Conservation (phyloP, 2,888 invertebrate genomes). For the Panopea generosa region DNA sequence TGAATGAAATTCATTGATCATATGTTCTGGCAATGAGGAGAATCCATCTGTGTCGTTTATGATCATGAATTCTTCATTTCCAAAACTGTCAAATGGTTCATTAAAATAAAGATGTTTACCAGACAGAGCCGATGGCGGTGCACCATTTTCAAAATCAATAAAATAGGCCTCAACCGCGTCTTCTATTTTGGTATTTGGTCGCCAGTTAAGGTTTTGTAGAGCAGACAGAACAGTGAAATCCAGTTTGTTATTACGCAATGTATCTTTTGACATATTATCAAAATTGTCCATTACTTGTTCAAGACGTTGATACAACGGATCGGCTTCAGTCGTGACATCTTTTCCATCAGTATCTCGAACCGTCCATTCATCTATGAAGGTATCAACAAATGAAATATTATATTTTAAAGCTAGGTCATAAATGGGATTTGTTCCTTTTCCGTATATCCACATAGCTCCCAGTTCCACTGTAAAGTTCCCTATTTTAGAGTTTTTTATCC, state of each 20-base stretch:
- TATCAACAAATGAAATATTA: slow-evolving; percentile 15
- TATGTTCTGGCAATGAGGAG: slow-evolving; percentile 14
- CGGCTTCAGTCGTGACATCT: slow-evolving; percentile 33
- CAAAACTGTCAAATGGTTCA: slow-evolving; percentile 29
- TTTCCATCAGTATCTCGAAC: slow-evolving; percentile 37
- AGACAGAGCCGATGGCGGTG: slow-evolving; percentile 20
- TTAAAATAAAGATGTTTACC: slow-evolving; percentile 24
- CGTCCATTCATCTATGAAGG: no score
- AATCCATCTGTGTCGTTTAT: no score
- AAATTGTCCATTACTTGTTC: slow-evolving; percentile 8
- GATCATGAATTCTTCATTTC: slow-evolving; percentile 12
- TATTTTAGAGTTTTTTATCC: slow-evolving; percentile 30
- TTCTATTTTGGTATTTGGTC: slow-evolving; percentile 24
- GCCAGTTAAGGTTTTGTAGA: slow-evolving; percentile 30
- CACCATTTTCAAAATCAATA: slow-evolving; percentile 30
- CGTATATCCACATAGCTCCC: no score
- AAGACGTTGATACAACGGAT: not conserved
- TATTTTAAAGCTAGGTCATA: slow-evolving; percentile 18
- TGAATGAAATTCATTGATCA: slow-evolving; percentile 5
- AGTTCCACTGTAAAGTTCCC: slow-evolving; percentile 42
- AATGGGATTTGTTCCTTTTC: slow-evolving; percentile 44
- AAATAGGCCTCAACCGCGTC: slow-evolving; percentile 34
- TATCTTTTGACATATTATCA: not conserved
- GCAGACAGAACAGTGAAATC: slow-evolving; percentile 31
- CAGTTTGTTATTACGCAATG: not conserved